These are phyloP conservation scores for Phyllopteryx taeniolatus DNA, from an alignment of 2,113 vertebrate species.

Conservation along the genomic window DNA sequence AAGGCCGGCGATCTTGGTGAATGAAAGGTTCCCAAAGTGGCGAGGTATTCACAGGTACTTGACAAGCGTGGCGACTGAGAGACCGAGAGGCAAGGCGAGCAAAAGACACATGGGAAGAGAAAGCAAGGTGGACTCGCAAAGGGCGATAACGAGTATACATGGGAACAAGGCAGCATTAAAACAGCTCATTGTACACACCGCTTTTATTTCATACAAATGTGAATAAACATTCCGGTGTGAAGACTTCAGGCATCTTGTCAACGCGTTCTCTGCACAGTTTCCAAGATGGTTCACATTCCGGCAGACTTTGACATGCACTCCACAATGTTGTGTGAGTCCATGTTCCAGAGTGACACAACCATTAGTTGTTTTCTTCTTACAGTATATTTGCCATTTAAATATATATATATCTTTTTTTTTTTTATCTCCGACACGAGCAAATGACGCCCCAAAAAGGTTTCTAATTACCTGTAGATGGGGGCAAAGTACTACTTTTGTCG, in stretches of 20 bases:
- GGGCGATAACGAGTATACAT: slow-evolving; percentile 21
- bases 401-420: no score
- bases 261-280: no score
- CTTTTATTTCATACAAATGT: no score
- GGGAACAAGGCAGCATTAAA: slow-evolving; percentile 13
- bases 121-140: slow-evolving; percentile 26
- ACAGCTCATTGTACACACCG: background rate
- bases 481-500: background rate
- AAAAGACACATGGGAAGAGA: slow-evolving; percentile 25
- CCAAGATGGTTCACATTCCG: no score
- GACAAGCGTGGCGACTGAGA: slow-evolving; percentile 13
- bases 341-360: no score
- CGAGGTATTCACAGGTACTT: slow-evolving; percentile 47
- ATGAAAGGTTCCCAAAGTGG: slow-evolving; percentile 59
- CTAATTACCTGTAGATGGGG: background rate
- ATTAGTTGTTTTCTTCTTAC: no score
- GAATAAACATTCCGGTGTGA: no score
- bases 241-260: no score
- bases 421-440: background rate
- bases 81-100: slow-evolving; percentile 24
- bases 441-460: background rate
- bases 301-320: no score
- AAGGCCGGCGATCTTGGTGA: slow-evolving; percentile 51
- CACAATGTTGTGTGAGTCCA: no score
- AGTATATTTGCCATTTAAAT: no score